These are phyloP conservation scores for Phaetusa simplex DNA, from an alignment of 2,113 vertebrate species.

Conservation along the genomic window DNA sequence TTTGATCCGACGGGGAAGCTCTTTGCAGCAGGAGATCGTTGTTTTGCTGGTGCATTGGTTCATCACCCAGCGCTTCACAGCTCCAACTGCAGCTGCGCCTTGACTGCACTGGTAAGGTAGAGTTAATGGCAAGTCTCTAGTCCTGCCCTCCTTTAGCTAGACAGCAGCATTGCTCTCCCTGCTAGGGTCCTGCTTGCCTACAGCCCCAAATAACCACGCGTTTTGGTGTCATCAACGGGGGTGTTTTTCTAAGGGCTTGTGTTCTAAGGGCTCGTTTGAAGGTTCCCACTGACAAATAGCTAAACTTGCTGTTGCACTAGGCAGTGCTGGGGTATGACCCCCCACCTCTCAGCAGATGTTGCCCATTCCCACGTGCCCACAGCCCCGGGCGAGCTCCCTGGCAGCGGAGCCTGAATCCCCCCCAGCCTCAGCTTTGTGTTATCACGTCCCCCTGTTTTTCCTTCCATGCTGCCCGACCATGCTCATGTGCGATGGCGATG, in stretches of 20 bases:
- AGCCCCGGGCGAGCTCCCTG: background rate
- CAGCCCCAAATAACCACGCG: background rate
- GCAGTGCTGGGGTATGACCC: background rate
- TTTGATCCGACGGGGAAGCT: background rate
- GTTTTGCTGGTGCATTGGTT: background rate
- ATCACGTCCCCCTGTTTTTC: fast-evolving
- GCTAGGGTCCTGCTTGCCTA: background rate
- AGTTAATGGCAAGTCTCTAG: fast-evolving
- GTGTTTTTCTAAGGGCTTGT: background rate
- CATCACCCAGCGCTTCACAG: background rate
- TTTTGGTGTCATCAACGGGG: background rate
- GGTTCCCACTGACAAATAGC: background rate
- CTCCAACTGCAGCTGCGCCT: background rate
- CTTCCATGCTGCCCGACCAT: fast-evolving
- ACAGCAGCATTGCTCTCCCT: background rate
- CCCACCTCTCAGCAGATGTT: background rate
- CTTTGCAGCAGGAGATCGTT: background rate
- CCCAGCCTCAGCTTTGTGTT: background rate
- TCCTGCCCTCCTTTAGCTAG: background rate
- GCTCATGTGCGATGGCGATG: fast-evolving
- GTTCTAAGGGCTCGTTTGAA: background rate
- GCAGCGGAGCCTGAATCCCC: background rate
- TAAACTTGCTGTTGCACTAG: no score
- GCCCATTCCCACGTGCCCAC: fast-evolving
- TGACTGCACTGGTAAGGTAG: fast-evolving